Conservation (phyloP, 1,140 invertebrate species). For the Zaprionus gabonicus region DNA sequence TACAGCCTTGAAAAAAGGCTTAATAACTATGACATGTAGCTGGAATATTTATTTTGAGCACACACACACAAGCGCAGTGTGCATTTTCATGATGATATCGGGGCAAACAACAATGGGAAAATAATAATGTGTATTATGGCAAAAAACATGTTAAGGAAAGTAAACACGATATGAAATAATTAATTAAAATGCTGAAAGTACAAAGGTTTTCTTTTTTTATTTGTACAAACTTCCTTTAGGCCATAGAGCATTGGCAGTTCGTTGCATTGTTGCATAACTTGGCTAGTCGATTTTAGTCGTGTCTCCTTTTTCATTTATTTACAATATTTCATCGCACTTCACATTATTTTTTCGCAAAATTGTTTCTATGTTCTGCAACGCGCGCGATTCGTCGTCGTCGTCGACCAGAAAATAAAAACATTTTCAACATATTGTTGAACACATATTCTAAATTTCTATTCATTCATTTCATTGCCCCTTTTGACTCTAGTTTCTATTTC, state of each 20-base stretch:
- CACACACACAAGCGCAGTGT: neutral
- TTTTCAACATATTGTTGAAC: constrained; percentile 62
- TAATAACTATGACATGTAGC: constrained; percentile 15
- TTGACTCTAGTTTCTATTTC: constrained; percentile 22
- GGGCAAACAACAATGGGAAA: neutral
- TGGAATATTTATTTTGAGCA: constrained; percentile 2
- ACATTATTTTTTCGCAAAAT: constrained; percentile 54
- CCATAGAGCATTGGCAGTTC: constrained; percentile 6
- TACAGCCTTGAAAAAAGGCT: constrained; percentile 22
- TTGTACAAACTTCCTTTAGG: neutral
- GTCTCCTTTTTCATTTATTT: constrained; percentile 1
- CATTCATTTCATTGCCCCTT: constrained; percentile 1
- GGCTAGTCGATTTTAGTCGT: neutral
- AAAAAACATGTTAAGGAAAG: neutral
- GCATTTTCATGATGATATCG: neutral
- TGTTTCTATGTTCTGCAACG: constrained; percentile 46
- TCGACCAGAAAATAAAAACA: constrained; percentile 47
- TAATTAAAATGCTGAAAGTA: neutral
- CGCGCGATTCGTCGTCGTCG: neutral
- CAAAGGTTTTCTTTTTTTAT: neutral
- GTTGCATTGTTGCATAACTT: neutral
- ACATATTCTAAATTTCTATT: constrained; percentile 52
- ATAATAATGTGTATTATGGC: neutral
- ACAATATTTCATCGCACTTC: constrained; percentile 35
- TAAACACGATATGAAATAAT: neutral